Evolutionary conservation across 2,888 invertebrate genomes (phyloP).

Genomic region (Nipponacmea schrenckii): DNA sequence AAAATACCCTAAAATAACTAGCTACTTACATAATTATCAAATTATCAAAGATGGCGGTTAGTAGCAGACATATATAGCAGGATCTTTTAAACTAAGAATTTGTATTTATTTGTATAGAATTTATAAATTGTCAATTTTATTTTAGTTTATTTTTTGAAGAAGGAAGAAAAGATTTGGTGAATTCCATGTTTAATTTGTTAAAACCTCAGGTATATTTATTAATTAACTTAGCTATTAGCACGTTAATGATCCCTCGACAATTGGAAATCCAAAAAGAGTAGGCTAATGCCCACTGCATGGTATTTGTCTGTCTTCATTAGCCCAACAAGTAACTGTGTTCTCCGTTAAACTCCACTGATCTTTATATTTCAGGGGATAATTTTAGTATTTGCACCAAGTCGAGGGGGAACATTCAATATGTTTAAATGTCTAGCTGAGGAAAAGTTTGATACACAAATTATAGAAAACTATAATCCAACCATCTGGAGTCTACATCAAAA

Average conservation of each 20-base stretch:
- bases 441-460: constrained; percentile 69
- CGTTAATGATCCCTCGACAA: too few relatives aligned
- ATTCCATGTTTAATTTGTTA: constrained; percentile 45
- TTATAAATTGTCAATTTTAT: constrained; percentile 53
- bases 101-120: constrained; percentile 53
- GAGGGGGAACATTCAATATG: constrained; percentile 78
- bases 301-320: background rate
- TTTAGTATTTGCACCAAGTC: constrained; percentile 80
- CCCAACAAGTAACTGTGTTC: background rate
- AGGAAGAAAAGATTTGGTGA: constrained; percentile 53
- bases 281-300: background rate
- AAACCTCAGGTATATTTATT: constrained; percentile 49
- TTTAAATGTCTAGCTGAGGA: constrained; percentile 75
- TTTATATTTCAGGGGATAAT: constrained; percentile 72
- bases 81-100: too few relatives aligned
- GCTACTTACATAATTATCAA: too few relatives aligned
- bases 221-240: too few relatives aligned
- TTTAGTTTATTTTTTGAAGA: constrained; percentile 64
- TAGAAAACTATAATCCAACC: constrained; percentile 51
- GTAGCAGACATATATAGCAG: too few relatives aligned
- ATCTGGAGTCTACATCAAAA: constrained; percentile 55
- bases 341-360: too few relatives aligned
- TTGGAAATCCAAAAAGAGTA: too few relatives aligned
- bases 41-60: too few relatives aligned
- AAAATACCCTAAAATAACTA: too few relatives aligned